These are phyloP conservation scores for Holothuria leucospilota DNA, from an alignment of 53 echinoderm and acorn worm species.

Conservation along the genomic window DNA sequence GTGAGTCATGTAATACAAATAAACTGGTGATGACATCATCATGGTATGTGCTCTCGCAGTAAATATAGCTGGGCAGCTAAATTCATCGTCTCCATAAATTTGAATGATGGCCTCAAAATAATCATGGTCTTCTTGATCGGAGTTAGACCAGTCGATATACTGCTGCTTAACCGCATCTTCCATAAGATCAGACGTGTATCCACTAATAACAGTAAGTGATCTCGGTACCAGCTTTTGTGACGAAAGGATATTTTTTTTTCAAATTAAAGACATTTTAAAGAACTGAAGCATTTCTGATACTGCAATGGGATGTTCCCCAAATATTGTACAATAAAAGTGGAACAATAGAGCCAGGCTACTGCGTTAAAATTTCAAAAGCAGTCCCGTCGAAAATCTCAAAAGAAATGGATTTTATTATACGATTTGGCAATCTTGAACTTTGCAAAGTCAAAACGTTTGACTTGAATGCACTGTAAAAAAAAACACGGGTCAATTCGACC, in stretches of 20 bases:
- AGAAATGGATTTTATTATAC: too few relatives aligned
- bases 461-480: too few relatives aligned
- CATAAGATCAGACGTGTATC: conserved; percentile 52
- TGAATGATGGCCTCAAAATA: conserved; percentile 59
- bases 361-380: too few relatives aligned
- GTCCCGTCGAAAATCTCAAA: too few relatives aligned
- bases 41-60: conserved; percentile 58
- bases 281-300: too few relatives aligned
- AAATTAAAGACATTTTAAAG: not conserved
- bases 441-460: too few relatives aligned
- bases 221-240: conserved; percentile 17
- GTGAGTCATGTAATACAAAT: conserved; percentile 72
- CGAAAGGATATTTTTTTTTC: not conserved
- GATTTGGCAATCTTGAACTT: too few relatives aligned
- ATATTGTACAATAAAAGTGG: too few relatives aligned
- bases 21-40: conserved; percentile 58
- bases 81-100: conserved; percentile 61
- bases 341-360: too few relatives aligned
- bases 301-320: too few relatives aligned
- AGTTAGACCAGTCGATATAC: conserved; percentile 78
- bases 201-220: not conserved
- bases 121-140: conserved; percentile 69
- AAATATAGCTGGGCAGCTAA: conserved; percentile 66
- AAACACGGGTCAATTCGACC: too few relatives aligned
- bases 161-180: conserved; percentile 70